Evolutionary conservation across 92 coral and sea anemone genomes (phyloP), one percentile per base, ranked within the genome.

Genomic region (Epizoanthus scotinus): DNA sequence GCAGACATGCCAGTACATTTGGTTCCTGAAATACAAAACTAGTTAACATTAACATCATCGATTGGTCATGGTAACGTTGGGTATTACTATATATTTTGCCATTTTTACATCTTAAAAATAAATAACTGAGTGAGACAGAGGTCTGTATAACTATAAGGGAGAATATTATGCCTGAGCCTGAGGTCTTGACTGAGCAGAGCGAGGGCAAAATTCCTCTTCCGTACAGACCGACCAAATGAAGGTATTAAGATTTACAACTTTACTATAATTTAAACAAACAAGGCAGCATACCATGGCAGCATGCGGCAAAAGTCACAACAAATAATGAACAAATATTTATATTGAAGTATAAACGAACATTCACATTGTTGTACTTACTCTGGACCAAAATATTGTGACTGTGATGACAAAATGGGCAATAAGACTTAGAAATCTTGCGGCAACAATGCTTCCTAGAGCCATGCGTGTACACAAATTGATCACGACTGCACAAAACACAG

Each of bases 321-420:
- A 56, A 55, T 54, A 15, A 77, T n/a, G n/a, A n/a, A n/a, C n/a
- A n/a, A n/a, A n/a, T n/a, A n/a, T n/a, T n/a, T n/a, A n/a, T n/a
- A n/a, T n/a, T n/a, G n/a, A 27, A 10, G 57, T 53, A 18, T 10
- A 57, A 63, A 31, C 34, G 19, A 17, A 17, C n/a, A 49, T 52
- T 42, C 22, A 9, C 42, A 40, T 22, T 29, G 22, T 53, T 55
- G 18, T n/a, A 70, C 85, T 77, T 70, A 95, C 99, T 90, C 91
- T 93, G 26, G 99, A 91, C 94, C 97, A 93, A 57, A 95, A 95
- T 65, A 95, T 95, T 3, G 91, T 90, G 47, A 95, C 85, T 24
- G 99, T 95, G 47, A 95, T 92, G 26, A 93, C 98, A 62, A 95
- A 83, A 77, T 95, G 99, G 19, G 99, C 97, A 3, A 90, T 85